A percentile compares a stretch with the other conserved stretches of the same genome.
phyloP scores from a whole-genome alignment of 2,888 invertebrate genomes.

The Catocala nupta region DNA sequence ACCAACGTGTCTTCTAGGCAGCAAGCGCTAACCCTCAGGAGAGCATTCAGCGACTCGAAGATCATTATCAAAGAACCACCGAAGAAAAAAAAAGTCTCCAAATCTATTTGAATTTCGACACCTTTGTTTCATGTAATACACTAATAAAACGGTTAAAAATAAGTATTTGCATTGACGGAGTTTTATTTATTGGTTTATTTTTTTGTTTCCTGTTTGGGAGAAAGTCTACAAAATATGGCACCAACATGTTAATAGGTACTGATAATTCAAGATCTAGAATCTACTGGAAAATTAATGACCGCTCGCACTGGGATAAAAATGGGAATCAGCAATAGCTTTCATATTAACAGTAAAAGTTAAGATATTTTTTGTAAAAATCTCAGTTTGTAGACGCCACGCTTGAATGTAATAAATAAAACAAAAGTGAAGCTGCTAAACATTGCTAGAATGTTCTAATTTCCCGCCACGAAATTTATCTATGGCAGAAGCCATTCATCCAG shows the following conservation, averaged over 20 bases:
- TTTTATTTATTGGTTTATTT: not conserved
- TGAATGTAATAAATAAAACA: too few species aligned
- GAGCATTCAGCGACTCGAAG: constrained; percentile 76
- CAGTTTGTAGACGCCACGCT: too few species aligned
- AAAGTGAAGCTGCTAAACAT: too few species aligned
- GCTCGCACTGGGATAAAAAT: too few species aligned
- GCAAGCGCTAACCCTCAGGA: constrained; percentile 59
- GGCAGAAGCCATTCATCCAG: not conserved
- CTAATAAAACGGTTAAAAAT: not conserved
- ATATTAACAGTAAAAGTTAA: too few species aligned
- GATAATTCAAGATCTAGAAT: too few species aligned
- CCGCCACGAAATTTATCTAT: constrained; percentile 18
- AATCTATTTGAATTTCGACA: constrained; percentile 66
- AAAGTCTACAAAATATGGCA: too few species aligned
- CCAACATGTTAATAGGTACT: too few species aligned
- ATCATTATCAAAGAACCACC: constrained; percentile 69
- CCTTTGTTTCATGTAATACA: not conserved
- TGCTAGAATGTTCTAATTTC: constrained; percentile 21
- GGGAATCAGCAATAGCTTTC: too few species aligned
- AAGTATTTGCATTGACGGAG: not conserved
- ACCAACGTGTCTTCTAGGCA: constrained; percentile 53
- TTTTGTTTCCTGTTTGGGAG: too few species aligned
- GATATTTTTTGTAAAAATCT: too few species aligned
- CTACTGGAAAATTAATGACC: too few species aligned
- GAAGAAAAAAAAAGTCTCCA: constrained; percentile 75